These are phyloP conservation scores for Epinephelus coioides DNA, from an alignment of 2,797 vertebrate genomes.

Conservation along the genomic window DNA sequence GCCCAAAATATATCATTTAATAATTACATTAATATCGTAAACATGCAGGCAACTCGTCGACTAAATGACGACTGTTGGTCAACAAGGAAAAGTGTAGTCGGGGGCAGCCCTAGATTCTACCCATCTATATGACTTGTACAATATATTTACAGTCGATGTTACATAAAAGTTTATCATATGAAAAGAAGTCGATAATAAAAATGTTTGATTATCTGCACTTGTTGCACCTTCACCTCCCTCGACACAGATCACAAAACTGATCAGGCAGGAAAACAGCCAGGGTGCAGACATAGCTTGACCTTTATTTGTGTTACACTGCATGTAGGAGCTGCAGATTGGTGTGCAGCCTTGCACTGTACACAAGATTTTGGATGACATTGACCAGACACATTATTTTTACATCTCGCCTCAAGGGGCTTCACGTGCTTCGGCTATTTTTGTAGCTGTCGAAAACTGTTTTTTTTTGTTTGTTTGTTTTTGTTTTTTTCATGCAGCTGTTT, in stretches of 20 bases:
- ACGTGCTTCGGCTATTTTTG: constrained; percentile 9
- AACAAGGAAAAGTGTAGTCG: too few species aligned
- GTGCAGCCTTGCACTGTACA: constrained; percentile 15
- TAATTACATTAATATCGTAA: too few species aligned
- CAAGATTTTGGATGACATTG: constrained; percentile 21
- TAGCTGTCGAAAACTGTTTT: neutral
- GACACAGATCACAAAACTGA: neutral
- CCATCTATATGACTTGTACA: neutral
- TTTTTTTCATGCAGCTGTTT: neutral
- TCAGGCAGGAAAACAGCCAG: neutral
- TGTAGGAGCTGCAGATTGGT: neutral
- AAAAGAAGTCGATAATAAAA: neutral
- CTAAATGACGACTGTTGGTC: too few species aligned
- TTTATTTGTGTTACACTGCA: constrained; percentile 13
- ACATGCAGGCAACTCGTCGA: too few species aligned
- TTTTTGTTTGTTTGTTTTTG: neutral
- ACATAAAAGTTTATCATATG: neutral
- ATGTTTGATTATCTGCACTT: neutral
- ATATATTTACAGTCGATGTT: neutral
- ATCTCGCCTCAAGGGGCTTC: neutral
- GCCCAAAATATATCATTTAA: too few species aligned
- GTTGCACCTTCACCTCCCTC: neutral
- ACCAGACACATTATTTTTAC: constrained; percentile 21
- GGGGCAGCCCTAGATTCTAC: too few species aligned
- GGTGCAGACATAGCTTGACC: neutral